These are phyloP conservation scores for Dryoscopus gambensis DNA, from an alignment of 2,113 vertebrate species.

Conservation along the genomic window DNA sequence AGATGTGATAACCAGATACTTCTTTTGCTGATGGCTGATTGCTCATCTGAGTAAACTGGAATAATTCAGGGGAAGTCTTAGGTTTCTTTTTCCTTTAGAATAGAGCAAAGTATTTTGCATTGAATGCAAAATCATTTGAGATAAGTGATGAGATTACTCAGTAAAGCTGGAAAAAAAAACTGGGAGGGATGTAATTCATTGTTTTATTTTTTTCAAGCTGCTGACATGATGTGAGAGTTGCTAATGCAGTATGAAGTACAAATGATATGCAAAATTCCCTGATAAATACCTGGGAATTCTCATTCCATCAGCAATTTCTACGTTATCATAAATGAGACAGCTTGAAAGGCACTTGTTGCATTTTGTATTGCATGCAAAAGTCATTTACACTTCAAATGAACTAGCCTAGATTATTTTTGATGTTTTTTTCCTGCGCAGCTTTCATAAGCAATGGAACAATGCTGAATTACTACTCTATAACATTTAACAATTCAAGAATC, in stretches of 20 bases:
- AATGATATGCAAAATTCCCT: slow-evolving; percentile 7
- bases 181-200: neutral
- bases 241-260: slow-evolving; percentile 13
- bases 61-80: neutral
- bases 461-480: neutral
- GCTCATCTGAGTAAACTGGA: neutral
- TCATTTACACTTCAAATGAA: slow-evolving; percentile 57
- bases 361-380: slow-evolving; percentile 42
- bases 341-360: slow-evolving; percentile 38
- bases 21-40: neutral
- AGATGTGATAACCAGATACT: neutral
- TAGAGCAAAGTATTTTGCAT: neutral
- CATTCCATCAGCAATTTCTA: neutral
- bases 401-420: slow-evolving; percentile 29
- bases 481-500: neutral
- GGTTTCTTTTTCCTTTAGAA: neutral
- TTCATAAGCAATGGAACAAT: slow-evolving; percentile 10
- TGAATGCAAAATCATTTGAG: neutral
- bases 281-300: slow-evolving; percentile 21
- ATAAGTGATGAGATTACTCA: neutral
- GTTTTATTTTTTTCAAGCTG: neutral
- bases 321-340: slow-evolving; percentile 27
- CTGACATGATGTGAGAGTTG: slow-evolving; percentile 8
- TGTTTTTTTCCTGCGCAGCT: neutral
- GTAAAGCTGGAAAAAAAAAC: slow-evolving; percentile 2